Conservation (phyloP, 2,888 invertebrate species). For the Caenorhabditis wallacei region DNA sequence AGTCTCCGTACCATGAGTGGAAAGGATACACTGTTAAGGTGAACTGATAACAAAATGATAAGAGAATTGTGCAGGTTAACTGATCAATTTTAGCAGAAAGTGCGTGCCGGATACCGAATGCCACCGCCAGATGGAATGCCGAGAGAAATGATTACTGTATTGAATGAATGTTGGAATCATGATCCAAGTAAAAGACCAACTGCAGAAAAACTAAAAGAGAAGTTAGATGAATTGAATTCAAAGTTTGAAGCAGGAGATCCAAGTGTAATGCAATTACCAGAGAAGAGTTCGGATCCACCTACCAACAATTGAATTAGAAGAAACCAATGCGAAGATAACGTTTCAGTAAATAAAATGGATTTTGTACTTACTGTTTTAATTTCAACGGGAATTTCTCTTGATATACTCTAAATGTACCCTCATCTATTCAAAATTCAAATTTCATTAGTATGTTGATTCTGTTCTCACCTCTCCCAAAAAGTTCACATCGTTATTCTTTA, state of each 20-base stretch:
- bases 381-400: no score
- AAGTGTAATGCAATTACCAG: conserved; percentile 17
- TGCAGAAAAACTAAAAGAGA: conserved; percentile 68
- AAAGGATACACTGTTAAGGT: conserved; percentile 76
- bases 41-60: conserved; percentile 7
- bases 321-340: neutral
- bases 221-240: conserved; percentile 67
- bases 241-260: conserved; percentile 54
- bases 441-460: neutral
- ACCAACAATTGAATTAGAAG: neutral
- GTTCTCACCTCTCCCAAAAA: neutral
- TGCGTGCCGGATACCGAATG: conserved; percentile 77
- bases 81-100: conserved; percentile 62
- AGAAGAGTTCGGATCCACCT: conserved; percentile 40
- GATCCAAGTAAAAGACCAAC: conserved; percentile 71
- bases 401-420: neutral
- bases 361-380: no score
- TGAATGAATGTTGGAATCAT: conserved; percentile 73
- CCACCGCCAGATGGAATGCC: conserved; percentile 73
- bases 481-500: conserved; percentile 7
- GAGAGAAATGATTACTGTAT: conserved; percentile 64
- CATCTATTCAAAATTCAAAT: neutral
- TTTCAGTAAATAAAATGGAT: conserved; percentile 8
- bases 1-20: conserved; percentile 75
- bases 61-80: neutral